Percentiles rank a stretch among this genome's conserved stretches.
Conservation (phyloP, 1,140 invertebrate genomes). For the Macrocentrus cingulum region DNA sequence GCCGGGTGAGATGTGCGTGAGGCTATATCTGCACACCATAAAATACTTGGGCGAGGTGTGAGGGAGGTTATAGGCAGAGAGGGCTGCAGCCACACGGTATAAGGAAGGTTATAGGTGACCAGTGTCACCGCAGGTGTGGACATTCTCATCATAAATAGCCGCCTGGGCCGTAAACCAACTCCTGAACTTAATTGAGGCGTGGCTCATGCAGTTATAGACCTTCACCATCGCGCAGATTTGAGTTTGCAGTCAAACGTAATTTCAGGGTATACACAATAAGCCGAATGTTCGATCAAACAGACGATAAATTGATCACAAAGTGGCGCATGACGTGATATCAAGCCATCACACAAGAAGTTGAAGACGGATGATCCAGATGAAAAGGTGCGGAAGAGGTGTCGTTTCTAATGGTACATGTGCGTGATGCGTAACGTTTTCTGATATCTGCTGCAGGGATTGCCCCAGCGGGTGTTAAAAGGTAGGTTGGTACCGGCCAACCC, state of each 20-base stretch:
- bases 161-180: constrained; percentile 18
- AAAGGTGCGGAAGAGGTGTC: constrained; percentile 25
- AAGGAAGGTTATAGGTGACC: constrained; percentile 30
- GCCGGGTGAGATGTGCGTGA: constrained; percentile 44
- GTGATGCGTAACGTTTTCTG: constrained; percentile 35
- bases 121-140: constrained; percentile 56
- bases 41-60: constrained; percentile 39
- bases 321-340: constrained; percentile 22
- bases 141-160: constrained; percentile 57
- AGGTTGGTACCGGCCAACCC: constrained; percentile 57
- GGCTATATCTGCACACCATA: constrained; percentile 44
- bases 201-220: constrained; percentile 30
- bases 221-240: no score
- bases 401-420: constrained; percentile 32
- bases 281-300: no score
- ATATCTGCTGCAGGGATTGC: constrained; percentile 27
- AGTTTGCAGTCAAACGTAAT: no score
- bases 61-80: constrained; percentile 5
- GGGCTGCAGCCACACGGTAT: constrained; percentile 15
- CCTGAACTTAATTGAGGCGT: constrained; percentile 53
- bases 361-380: neutral
- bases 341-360: constrained; percentile 10
- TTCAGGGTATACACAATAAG: no score
- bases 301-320: no score
- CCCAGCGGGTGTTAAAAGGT: constrained; percentile 55